phyloP scores from a whole-genome alignment of 30 jellyfish, hydroid and myxozoan species.

The Clytia hemisphaerica region DNA sequence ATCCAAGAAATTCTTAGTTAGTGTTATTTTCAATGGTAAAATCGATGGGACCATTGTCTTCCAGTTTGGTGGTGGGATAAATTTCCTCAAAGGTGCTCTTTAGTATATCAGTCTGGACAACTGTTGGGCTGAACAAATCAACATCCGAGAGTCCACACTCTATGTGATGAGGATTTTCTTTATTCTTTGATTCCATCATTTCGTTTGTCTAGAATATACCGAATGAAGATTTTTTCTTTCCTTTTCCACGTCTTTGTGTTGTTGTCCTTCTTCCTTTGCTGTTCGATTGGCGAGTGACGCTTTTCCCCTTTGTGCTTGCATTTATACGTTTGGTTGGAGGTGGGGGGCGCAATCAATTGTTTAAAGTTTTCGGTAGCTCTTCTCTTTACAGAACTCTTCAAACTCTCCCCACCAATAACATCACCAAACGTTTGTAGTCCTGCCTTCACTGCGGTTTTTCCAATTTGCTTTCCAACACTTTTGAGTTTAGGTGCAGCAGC shows the following conservation, averaged over 20 bases:
- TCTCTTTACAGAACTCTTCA: background rate
- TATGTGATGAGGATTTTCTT: too few relatives aligned
- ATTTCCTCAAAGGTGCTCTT: background rate
- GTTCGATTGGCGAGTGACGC: too few relatives aligned
- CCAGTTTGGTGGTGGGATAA: background rate
- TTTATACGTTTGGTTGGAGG: too few relatives aligned
- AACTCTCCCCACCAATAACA: background rate
- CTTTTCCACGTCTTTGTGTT: too few relatives aligned
- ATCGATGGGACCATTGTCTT: constrained; percentile 22
- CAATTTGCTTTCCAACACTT: constrained; percentile 11
- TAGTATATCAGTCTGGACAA: constrained; percentile 13
- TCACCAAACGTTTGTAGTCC: constrained; percentile 2
- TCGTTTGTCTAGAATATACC: too few relatives aligned
- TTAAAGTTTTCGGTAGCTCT: too few relatives aligned
- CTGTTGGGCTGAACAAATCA: constrained; percentile 16
- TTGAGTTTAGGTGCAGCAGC: constrained; percentile 3
- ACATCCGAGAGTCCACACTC: constrained; percentile 17
- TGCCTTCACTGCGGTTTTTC: constrained; percentile 21
- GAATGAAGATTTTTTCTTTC: too few relatives aligned
- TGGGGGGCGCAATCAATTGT: too few relatives aligned
- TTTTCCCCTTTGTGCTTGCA: too few relatives aligned
- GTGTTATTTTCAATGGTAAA: background rate
- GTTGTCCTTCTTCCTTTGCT: too few relatives aligned
- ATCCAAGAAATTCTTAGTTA: constrained; percentile 7
- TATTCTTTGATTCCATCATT: too few relatives aligned